Percentiles rank a stretch among this genome's conserved stretches.
Conservation (phyloP, 2,113 vertebrate species). For the Erythrocercus mccallii region DNA sequence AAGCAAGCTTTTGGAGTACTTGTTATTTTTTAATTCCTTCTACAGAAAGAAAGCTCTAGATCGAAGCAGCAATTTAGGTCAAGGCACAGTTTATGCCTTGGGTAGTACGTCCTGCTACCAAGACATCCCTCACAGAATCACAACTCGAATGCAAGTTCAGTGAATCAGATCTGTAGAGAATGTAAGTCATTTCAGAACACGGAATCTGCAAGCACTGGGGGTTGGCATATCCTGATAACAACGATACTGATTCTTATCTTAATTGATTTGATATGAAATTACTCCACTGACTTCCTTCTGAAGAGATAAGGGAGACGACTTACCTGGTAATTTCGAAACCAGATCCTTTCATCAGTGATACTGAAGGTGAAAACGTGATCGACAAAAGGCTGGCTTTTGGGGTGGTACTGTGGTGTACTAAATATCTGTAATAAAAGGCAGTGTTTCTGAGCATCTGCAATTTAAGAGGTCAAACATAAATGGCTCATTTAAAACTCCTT, state of each 20-base stretch:
- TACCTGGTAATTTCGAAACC: constrained; percentile 99
- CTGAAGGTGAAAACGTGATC: constrained; percentile 94
- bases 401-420: constrained; percentile 92
- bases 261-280: not conserved
- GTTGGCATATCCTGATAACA: not conserved
- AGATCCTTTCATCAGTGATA: constrained; percentile 89
- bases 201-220: not conserved
- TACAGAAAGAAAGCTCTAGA: not conserved
- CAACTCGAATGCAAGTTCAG: rapidly evolving
- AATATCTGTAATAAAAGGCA: constrained; percentile 79
- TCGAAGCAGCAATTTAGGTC: not conserved
- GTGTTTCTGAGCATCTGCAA: not conserved
- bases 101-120: not conserved
- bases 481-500: not conserved
- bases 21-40: not conserved
- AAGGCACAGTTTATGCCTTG: not conserved
- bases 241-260: not conserved
- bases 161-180: not conserved
- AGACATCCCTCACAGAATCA: not conserved
- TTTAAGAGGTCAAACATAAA: not conserved
- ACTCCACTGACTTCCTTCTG: not conserved
- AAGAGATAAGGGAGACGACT: not conserved
- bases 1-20: not conserved
- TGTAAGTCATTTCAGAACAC: not conserved
- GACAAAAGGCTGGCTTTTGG: constrained; percentile 95